Percentiles rank a stretch among this genome's conserved stretches.
Conservation (phyloP, 64 coral and sea anemone species). For the Stichodactyla mertensii region DNA sequence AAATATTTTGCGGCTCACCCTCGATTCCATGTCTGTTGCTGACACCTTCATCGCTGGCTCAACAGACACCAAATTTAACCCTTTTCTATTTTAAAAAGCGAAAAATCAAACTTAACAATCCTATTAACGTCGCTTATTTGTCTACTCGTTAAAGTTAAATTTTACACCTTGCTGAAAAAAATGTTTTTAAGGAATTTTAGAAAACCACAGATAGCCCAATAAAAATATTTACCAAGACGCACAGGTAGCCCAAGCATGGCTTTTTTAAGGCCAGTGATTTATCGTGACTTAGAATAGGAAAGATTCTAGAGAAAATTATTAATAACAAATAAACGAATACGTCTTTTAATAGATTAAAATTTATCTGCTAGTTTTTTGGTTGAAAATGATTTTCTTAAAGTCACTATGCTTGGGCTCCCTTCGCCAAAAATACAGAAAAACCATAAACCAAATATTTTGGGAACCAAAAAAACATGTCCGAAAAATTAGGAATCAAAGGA, state of each 20-base stretch:
- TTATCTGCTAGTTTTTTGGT: no score
- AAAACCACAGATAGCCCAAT: background rate
- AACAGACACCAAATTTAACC: background rate
- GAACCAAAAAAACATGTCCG: background rate
- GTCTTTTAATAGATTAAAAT: no score
- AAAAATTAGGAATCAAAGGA: no score
- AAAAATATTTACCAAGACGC: background rate
- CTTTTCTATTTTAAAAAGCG: background rate
- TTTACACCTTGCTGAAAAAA: background rate
- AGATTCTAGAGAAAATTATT: no score
- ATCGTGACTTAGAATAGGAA: no score
- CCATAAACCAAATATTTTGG: background rate
- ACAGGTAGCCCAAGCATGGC: no score
- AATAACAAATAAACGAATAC: background rate
- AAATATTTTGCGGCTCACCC: conserved; percentile 23
- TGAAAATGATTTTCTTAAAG: no score
- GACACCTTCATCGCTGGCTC: background rate
- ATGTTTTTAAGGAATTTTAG: background rate
- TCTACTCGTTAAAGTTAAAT: background rate
- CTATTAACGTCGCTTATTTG: background rate
- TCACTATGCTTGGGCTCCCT: no score
- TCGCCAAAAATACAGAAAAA: background rate
- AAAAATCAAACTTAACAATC: background rate
- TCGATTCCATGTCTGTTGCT: conserved; percentile 1
- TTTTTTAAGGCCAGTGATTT: no score